Evolutionary conservation across 2,797 vertebrate species (phyloP), one percentile per base, ranked within the genome.

Genomic region (Florisuga fusca): DNA sequence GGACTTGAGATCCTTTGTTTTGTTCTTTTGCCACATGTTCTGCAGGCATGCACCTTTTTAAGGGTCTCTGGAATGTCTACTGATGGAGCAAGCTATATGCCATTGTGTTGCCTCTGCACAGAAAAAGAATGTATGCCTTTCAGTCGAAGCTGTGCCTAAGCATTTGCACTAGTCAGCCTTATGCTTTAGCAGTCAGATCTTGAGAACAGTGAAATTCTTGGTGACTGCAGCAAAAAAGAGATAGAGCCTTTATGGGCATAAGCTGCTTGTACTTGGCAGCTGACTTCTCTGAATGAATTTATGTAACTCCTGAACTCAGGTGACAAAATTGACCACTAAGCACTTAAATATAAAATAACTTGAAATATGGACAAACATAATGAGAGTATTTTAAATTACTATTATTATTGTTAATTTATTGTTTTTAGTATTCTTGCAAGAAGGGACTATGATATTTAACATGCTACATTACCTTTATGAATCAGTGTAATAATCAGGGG

Each of bases 291-390:
- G 50, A 89, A 74, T 66, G 76, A 46, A 25, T 78, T 80, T 18
- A 36, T n/a, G 7, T 53, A 61, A 82, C 79, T 95, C 94, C 68
- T 79, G 5, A 90, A 84, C 87, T 81, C 71, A 89, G 43, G 74
- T 84, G 78, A 63, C 48, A 87, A 63, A 84, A 82, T 10, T 75
- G 59, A 92, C 61, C 81, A 74, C 54, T 59, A 54, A 78, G 95
- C 95, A 97, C 94, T 97, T 97, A 92, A 96, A 79, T 51, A 85
- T 50, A 89, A 91, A 95, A 38, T 92, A 73, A 91, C 80, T 93
- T 95, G 91, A 96, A 96, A 85, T 46, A 74, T 1, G 26, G 23
- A 50, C 21, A 57, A 76, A 76, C 17, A 43, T 36, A 53, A 41
- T 3, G 3, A 63, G 26, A 75, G 10, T 36, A 55, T 78, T 73